Evolutionary conservation across 2,888 invertebrate species (phyloP), one percentile per base, ranked within the genome.

Genomic region (Teleogryllus oceanicus): DNA sequence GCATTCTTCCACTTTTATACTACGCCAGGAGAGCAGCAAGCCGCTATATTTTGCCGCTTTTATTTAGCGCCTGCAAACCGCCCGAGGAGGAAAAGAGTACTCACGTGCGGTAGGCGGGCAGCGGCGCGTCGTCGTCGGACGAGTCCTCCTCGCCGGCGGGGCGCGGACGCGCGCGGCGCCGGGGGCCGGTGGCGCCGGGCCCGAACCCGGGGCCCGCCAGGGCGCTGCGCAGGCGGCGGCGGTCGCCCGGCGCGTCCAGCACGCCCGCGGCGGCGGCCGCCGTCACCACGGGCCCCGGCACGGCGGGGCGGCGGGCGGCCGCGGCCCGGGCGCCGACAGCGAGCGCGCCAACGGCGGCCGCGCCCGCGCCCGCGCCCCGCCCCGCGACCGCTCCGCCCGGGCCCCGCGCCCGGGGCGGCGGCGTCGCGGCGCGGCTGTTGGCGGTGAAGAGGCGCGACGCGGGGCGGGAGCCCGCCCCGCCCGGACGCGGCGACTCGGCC

Each of bases 391-490:
- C 62, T 12, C 3, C 16, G 13, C 62, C 16, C 16, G 12, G 62
- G 5, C 62, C 16, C 62, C 16, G 62, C 62, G 62, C 62, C 62
- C 62, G 18, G 16, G 16, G 16, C 16, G 16, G 13, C 13, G n/a
- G 16, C 62, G 62, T n/a, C 62, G 62, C 62, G 16, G 62, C 62
- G 62, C 62, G 62, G 62, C 62, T 62, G 62, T 62, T 62, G 62
- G 62, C 62, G 4, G 62, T 62, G 62, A 62, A 62, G 62, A 62
- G 62, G 16, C 62, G 62, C 62, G 62, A 62, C 62, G 62, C 13
- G 62, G 62, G 62, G 62, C 13, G 62, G 62, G 62, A n/a, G 62
- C n/a, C n/a, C 37, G 37, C 37, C 4, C 37, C 37, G 37, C 37
- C 8, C 37, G 37, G 62, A 0, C n/a, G 62, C 62, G 62, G 62